phyloP scores from a whole-genome alignment of 2,888 invertebrate species.

The Galerucella pusilla region DNA sequence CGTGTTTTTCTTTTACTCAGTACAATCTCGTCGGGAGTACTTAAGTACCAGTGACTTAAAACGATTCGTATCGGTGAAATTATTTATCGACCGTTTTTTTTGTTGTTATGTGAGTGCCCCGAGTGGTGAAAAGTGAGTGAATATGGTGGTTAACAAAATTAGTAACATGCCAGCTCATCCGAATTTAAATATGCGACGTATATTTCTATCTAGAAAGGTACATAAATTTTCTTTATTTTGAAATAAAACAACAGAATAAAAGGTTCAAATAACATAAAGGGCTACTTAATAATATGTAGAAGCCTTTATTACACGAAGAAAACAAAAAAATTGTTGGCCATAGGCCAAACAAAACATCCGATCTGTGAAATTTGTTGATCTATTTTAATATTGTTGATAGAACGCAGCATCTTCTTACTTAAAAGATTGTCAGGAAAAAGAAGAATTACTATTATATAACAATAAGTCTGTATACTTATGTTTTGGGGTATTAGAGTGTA shows the following conservation, averaged over 20 bases:
- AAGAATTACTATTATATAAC: too few relatives aligned
- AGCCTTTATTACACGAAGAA: not conserved
- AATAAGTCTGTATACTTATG: too few relatives aligned
- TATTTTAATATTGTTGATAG: too few relatives aligned
- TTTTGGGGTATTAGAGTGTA: too few relatives aligned
- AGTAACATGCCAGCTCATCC: conserved; percentile 60
- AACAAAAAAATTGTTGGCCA: not conserved
- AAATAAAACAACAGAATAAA: not conserved
- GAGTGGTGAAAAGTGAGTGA: conserved; percentile 41
- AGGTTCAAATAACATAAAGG: too few relatives aligned
- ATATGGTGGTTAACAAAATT: conserved; percentile 63
- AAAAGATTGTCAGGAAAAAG: too few relatives aligned
- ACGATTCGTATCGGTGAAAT: conserved; percentile 11
- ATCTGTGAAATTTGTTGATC: too few relatives aligned
- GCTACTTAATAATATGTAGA: too few relatives aligned
- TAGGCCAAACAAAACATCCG: not conserved
- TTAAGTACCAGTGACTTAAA: not conserved
- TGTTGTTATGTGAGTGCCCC: conserved; percentile 41
- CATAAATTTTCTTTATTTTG: not conserved
- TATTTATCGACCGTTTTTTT: not conserved
- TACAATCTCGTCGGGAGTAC: conserved; percentile 1
- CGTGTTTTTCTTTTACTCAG: not conserved
- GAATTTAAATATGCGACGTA: conserved; percentile 58
- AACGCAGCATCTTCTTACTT: too few relatives aligned
- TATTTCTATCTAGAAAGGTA: conserved; percentile 62